Percentiles rank a stretch among this genome's conserved stretches.
phyloP scores from a whole-genome alignment of 2,113 vertebrate genomes.

The Salvelinus alpinus region DNA sequence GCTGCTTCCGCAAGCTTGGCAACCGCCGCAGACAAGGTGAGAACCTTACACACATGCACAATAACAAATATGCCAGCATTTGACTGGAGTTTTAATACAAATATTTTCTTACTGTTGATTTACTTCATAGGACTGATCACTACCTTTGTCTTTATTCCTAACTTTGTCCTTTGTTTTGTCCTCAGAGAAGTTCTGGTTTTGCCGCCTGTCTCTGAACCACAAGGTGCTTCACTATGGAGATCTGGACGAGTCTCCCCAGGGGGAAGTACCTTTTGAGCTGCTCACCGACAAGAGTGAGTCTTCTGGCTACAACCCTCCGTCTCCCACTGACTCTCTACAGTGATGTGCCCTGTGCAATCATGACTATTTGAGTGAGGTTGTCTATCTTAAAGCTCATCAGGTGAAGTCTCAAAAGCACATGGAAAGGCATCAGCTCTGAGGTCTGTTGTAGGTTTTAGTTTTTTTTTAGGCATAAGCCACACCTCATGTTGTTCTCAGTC shows the following conservation, averaged over 20 bases:
- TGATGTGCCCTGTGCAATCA: too few relatives aligned
- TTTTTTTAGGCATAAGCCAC: too few relatives aligned
- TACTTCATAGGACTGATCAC: background rate
- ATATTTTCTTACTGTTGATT: background rate
- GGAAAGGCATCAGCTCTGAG: too few relatives aligned
- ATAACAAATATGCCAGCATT: background rate
- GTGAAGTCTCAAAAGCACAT: too few relatives aligned
- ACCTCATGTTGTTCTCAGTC: too few relatives aligned
- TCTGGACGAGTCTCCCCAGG: slow-evolving; percentile 93
- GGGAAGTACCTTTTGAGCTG: slow-evolving; percentile 95
- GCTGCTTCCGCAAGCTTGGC: slow-evolving; percentile 94
- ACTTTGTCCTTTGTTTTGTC: background rate
- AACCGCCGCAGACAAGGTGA: slow-evolving; percentile 93
- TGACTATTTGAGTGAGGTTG: too few relatives aligned
- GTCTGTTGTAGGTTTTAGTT: too few relatives aligned
- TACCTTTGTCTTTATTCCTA: background rate
- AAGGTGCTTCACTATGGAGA: slow-evolving; percentile 98
- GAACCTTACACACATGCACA: background rate
- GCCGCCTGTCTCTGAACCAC: slow-evolving; percentile 95
- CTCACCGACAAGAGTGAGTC: slow-evolving; percentile 96
- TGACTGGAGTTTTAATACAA: too few relatives aligned
- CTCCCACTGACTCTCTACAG: too few relatives aligned
- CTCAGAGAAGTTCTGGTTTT: slow-evolving; percentile 97
- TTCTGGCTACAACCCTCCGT: background rate
- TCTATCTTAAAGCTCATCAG: too few relatives aligned